These are phyloP conservation scores for human DNA, from an alignment of 2,113 vertebrate genomes.

Conservation along the genomic window GRCh38 chr14:61897501-61898000, in stretches of 20 bases:
- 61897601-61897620: slow-evolving; percentile 70
- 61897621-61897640: slow-evolving; percentile 55
- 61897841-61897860: background rate
- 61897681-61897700: slow-evolving; percentile 45
- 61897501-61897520: slow-evolving; percentile 83
- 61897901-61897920: background rate
- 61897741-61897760: slow-evolving; percentile 7
- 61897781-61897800: background rate
- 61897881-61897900: background rate
- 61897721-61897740: background rate
- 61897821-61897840: background rate
- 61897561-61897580: slow-evolving; percentile 75
- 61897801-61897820: background rate
- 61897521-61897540: slow-evolving; percentile 78
- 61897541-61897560: slow-evolving; percentile 70
- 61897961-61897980: background rate
- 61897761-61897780: background rate
- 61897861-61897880: background rate
- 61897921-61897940: background rate
- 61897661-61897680: slow-evolving; percentile 12
- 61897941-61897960: background rate
- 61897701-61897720: background rate
- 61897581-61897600: slow-evolving; percentile 79
- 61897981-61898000: background rate
- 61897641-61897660: background rate